Evolutionary conservation across 2,888 invertebrate species (phyloP).

Genomic region (Apamea epomidion): DNA sequence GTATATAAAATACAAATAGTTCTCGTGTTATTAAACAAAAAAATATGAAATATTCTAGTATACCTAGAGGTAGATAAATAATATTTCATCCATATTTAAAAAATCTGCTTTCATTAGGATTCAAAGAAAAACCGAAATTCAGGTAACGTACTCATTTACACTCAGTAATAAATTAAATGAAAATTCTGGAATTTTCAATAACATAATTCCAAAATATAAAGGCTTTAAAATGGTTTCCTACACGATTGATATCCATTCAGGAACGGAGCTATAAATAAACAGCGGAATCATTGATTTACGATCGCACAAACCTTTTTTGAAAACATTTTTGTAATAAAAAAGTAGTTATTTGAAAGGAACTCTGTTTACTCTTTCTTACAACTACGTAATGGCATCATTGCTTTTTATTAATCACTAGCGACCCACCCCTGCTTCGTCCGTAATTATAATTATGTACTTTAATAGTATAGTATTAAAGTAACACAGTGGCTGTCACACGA

Average conservation of each 20-base stretch:
- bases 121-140: neutral
- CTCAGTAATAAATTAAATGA: too few species aligned
- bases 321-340: neutral
- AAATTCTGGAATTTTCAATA: neutral
- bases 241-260: constrained; percentile 8
- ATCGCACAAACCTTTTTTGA: neutral
- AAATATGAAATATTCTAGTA: too few species aligned
- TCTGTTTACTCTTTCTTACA: neutral
- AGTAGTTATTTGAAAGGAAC: neutral
- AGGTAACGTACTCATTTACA: too few species aligned
- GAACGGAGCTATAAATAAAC: neutral
- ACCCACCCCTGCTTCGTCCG: too few species aligned
- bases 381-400: neutral
- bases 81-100: too few species aligned
- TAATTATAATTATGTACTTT: too few species aligned
- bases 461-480: too few species aligned
- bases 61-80: too few species aligned
- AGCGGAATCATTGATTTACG: neutral
- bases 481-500: too few species aligned
- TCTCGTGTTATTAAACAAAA: neutral
- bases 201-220: neutral
- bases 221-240: neutral
- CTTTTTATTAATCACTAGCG: neutral
- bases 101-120: neutral
- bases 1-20: neutral